phyloP scores from a whole-genome alignment of 2,113 vertebrate genomes.

The Calidris pygmaea region DNA sequence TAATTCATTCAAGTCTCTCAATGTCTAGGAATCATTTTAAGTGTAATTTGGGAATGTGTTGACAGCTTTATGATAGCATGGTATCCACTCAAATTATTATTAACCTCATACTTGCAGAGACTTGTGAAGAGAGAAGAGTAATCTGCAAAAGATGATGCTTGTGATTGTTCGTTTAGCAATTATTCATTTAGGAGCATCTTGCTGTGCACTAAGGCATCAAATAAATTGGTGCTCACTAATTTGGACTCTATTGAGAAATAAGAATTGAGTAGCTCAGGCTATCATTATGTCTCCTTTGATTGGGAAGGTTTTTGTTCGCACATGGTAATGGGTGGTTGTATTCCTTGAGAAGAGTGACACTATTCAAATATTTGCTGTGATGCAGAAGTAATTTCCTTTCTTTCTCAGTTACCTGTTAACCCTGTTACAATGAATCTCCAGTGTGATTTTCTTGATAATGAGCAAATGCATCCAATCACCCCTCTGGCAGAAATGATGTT shows the following conservation, averaged over 20 bases:
- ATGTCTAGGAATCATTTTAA: constrained; percentile 48
- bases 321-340: not conserved
- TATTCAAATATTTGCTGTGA: constrained; percentile 29
- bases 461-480: not conserved
- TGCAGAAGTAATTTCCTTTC: constrained; percentile 49
- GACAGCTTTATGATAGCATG: constrained; percentile 47
- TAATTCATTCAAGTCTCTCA: not conserved
- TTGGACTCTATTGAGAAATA: not conserved
- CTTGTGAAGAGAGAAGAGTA: constrained; percentile 27
- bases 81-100: constrained; percentile 39
- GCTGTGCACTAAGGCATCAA: not conserved
- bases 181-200: constrained; percentile 31
- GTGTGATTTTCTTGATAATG: constrained; percentile 36
- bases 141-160: constrained; percentile 28
- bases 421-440: constrained; percentile 27
- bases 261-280: constrained; percentile 12
- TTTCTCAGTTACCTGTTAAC: constrained; percentile 34
- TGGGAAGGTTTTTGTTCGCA: not conserved
- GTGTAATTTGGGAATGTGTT: constrained; percentile 49
- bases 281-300: not conserved
- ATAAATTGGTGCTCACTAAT: constrained; percentile 34
- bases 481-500: not conserved
- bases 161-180: constrained; percentile 23
- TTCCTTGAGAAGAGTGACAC: not conserved
- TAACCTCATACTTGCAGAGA: constrained; percentile 38